Conservation (phyloP, 1,140 invertebrate genomes). For the Tetragonula clypearis region DNA sequence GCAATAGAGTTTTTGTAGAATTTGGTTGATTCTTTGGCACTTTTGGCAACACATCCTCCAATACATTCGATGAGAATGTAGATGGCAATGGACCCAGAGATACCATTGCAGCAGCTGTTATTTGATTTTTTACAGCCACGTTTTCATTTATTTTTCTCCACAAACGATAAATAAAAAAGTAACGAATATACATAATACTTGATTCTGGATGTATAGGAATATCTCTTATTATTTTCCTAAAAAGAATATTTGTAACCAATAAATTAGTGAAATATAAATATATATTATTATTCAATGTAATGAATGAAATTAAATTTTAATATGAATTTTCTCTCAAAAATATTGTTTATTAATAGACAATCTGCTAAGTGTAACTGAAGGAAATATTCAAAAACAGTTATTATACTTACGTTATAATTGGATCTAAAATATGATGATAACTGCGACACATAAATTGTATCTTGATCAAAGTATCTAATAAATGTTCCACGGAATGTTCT, state of each 20-base stretch:
- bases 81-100: conserved; percentile 69
- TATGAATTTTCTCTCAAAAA: background rate
- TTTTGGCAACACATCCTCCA: conserved; percentile 73
- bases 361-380: background rate
- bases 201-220: conserved; percentile 71
- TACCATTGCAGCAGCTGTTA: conserved; percentile 69
- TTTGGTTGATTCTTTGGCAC: conserved; percentile 73
- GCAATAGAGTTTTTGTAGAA: conserved; percentile 71
- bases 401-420: conserved; percentile 77
- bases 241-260: conserved; percentile 2
- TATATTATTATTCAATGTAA: too few species aligned
- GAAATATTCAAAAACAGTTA: background rate
- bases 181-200: conserved; percentile 76
- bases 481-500: conserved; percentile 78
- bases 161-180: conserved; percentile 76
- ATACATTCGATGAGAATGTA: conserved; percentile 62
- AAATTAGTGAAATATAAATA: too few species aligned
- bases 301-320: background rate
- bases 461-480: conserved; percentile 78
- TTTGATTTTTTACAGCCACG: conserved; percentile 69
- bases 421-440: conserved; percentile 76
- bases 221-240: conserved; percentile 75
- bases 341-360: background rate
- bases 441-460: conserved; percentile 72
- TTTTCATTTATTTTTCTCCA: conserved; percentile 77